Conservation (phyloP, 2,113 vertebrate species). For the Sylvilagus bachmani region DNA sequence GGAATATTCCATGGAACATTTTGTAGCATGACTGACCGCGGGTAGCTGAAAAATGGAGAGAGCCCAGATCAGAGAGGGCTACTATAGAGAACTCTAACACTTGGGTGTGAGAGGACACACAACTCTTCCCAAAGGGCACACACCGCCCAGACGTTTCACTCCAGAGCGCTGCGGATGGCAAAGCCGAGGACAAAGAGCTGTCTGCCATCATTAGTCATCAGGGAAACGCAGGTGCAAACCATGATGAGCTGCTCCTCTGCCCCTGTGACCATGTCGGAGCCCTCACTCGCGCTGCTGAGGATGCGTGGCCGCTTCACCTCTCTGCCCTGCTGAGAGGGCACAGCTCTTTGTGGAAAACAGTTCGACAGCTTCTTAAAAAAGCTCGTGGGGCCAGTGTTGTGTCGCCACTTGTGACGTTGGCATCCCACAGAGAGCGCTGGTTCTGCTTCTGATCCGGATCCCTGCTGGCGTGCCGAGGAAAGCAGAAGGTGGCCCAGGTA, state of each 20-base stretch:
- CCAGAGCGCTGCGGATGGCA: not conserved
- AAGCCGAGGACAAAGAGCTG: not conserved
- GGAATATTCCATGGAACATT: not conserved
- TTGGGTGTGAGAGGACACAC: not conserved
- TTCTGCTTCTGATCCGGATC: too few relatives aligned
- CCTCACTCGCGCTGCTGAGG: not conserved
- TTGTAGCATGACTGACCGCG: not conserved
- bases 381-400: too few relatives aligned
- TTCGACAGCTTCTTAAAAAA: conserved; percentile 2
- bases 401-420: too few relatives aligned
- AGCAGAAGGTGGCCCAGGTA: too few relatives aligned
- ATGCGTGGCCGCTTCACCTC: not conserved
- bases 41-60: not conserved
- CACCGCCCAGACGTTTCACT: not conserved
- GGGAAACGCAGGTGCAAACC: conserved; percentile 18
- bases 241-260: not conserved
- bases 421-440: too few relatives aligned
- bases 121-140: not conserved
- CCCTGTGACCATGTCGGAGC: not conserved
- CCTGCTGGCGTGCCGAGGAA: too few relatives aligned
- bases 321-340: not conserved
- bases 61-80: too few relatives aligned
- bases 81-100: not conserved
- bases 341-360: conserved; percentile 17
- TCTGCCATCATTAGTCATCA: not conserved